phyloP scores from a whole-genome alignment of 1,140 invertebrate species.

The Bombus soroeensis region DNA sequence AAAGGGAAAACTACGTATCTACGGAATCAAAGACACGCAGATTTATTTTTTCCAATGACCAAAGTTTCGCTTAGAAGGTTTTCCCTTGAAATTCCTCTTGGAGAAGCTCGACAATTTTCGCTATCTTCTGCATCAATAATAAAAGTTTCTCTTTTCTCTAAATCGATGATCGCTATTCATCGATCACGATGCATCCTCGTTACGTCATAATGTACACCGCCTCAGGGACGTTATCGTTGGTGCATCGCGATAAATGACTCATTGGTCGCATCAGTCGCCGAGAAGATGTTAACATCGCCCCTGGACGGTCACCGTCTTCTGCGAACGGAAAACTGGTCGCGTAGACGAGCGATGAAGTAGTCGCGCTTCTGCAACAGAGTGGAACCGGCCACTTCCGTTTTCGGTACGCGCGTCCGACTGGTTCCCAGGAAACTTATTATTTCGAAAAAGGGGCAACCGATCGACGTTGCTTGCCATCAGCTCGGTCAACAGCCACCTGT shows the following conservation, averaged over 20 bases:
- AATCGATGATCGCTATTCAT: not conserved
- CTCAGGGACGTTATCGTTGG: not conserved
- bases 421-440: constrained; percentile 56
- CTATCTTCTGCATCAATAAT: not conserved
- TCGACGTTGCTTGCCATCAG: not conserved
- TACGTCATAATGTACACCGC: constrained; percentile 11
- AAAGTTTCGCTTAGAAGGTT: no score
- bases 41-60: no score
- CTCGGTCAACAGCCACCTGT: constrained; percentile 67
- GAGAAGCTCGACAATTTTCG: no score
- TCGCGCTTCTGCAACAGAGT: constrained; percentile 20
- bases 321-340: constrained; percentile 31
- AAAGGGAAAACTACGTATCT: not conserved
- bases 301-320: not conserved
- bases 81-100: no score
- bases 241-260: constrained; percentile 38
- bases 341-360: not conserved
- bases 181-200: not conserved
- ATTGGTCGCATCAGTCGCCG: not conserved
- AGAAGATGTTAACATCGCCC: not conserved
- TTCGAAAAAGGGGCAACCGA: constrained; percentile 48
- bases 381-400: constrained; percentile 51
- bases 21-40: no score
- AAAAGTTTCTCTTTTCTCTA: no score
- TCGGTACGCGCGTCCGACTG: constrained; percentile 41